Evolutionary conservation across 1,140 invertebrate genomes (phyloP).

Genomic region (Halictus rubicundus): DNA sequence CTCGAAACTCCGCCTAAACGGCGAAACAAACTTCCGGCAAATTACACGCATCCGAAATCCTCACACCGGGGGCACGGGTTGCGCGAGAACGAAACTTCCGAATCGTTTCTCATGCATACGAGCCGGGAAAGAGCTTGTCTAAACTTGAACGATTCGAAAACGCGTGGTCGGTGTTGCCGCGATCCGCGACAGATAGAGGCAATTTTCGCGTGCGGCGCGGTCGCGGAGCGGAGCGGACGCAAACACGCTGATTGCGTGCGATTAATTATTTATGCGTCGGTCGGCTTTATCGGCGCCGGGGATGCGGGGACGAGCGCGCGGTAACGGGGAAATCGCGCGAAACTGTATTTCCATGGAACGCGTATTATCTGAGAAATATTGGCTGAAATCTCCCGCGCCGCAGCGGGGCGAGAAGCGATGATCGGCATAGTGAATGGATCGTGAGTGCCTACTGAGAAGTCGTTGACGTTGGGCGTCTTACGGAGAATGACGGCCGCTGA

Average conservation of each 20-base stretch:
- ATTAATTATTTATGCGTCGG: slow-evolving; percentile 58
- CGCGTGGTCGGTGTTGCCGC: not conserved
- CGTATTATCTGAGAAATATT: slow-evolving; percentile 21
- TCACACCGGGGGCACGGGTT: not conserved
- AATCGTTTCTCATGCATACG: too few relatives aligned
- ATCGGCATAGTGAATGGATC: slow-evolving; percentile 28
- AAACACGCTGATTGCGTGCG: slow-evolving; percentile 51
- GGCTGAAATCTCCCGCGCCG: not conserved
- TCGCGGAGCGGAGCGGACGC: slow-evolving; percentile 17
- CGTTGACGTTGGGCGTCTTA: slow-evolving; percentile 39
- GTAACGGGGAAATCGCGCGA: slow-evolving; percentile 27
- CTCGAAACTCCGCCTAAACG: too few relatives aligned
- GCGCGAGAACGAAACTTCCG: not conserved
- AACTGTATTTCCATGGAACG: slow-evolving; percentile 28
- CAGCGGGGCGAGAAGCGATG: not conserved
- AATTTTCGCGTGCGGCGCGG: slow-evolving; percentile 32
- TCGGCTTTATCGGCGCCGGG: slow-evolving; percentile 28
- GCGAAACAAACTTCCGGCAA: not conserved
- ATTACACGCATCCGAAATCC: slow-evolving; percentile 3
- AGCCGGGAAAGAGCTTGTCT: not conserved
- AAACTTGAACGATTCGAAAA: slow-evolving; percentile 30
- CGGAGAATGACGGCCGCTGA: slow-evolving; percentile 42
- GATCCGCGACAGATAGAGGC: slow-evolving; percentile 51
- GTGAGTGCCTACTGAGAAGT: slow-evolving; percentile 28
- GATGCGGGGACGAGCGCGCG: not conserved